Evolutionary conservation across 1,140 invertebrate genomes (phyloP), one percentile per base, ranked within the genome.

Genomic region (Drosophila asahinai): DNA sequence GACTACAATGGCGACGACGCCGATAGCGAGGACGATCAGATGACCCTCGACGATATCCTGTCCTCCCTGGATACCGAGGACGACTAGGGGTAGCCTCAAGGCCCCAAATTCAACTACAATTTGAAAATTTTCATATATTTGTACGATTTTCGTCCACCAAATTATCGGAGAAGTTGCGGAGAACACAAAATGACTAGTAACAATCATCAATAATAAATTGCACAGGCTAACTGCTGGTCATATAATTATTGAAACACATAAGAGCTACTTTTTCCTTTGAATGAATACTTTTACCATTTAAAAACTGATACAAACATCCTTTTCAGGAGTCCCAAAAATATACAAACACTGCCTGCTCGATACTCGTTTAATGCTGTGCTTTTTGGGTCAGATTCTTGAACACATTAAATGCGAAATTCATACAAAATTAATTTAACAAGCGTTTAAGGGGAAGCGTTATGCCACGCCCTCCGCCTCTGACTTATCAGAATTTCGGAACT

Each of bases 351-450:
- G 6, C 8, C 30, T 33, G 0, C 1, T 33, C 30, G 30, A 33
- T 9, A 33, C 8, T 9, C 12, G 12, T 5, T 11, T n/a, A 6
- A n/a, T n/a, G 4, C 17, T n/a, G 17, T 9, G 33, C 15, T 22
- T 15, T 15, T 51, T 25, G 14, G 5, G 11, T 33, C 19, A 38
- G 43, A 40, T 42, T n/a, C 30, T 57, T 25, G 55, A 38, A 30
- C 36, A 45, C 19, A 76, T 76, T 49, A 75, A 76, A 51, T 22
- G 27, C 36, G 1, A 45, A 58, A 77, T 76, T 51, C 72, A 76
- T 51, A 49, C 45, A 72, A 38, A 73, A 73, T 73, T 49, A 40
- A 73, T 72, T 73, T 73, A 73, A 58, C 27, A 40, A 36, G 36
- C 67, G 73, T 59, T 65, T 58, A 43, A 59, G 48, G 19, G 19